Evolutionary conservation across 2,797 vertebrate genomes (phyloP).

Genomic region (Cyprinella venusta): DNA sequence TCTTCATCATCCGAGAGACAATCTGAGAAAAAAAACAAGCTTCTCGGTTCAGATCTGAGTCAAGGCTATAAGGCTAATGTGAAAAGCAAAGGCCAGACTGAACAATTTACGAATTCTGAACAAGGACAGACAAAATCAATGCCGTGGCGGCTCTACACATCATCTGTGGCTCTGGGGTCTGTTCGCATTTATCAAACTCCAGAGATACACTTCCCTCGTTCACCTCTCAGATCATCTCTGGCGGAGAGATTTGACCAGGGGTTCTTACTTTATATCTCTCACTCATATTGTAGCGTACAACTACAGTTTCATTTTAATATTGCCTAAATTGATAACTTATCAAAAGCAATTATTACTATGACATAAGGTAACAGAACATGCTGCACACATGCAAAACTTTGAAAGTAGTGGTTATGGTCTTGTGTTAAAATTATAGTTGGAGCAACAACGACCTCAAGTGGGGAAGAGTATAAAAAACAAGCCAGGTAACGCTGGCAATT

Average conservation of each 20-base stretch:
- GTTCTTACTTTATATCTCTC: neutral
- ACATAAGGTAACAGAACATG: neutral
- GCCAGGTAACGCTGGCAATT: neutral
- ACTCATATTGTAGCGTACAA: too few relatives aligned
- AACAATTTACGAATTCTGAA: slow-evolving; percentile 73
- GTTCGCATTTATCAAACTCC: slow-evolving; percentile 72
- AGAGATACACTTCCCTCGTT: slow-evolving; percentile 65
- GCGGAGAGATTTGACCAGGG: neutral
- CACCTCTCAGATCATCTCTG: slow-evolving; percentile 51
- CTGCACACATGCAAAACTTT: neutral
- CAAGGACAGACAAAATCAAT: slow-evolving; percentile 71
- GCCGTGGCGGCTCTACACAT: slow-evolving; percentile 61
- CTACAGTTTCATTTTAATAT: neutral
- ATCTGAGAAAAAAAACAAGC: slow-evolving; percentile 40
- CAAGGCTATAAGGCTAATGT: slow-evolving; percentile 61
- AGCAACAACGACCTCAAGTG: slow-evolving; percentile 16
- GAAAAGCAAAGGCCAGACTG: slow-evolving; percentile 66
- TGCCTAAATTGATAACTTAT: neutral
- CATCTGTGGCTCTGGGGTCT: slow-evolving; percentile 68
- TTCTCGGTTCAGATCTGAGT: slow-evolving; percentile 46
- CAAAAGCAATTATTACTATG: neutral
- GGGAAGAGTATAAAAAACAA: neutral
- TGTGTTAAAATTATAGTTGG: neutral
- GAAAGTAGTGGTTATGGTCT: too few relatives aligned
- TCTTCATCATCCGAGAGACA: slow-evolving; percentile 21